These are phyloP conservation scores for human DNA, from an alignment of 2,113 vertebrate species.

Conservation along the genomic window DNA sequence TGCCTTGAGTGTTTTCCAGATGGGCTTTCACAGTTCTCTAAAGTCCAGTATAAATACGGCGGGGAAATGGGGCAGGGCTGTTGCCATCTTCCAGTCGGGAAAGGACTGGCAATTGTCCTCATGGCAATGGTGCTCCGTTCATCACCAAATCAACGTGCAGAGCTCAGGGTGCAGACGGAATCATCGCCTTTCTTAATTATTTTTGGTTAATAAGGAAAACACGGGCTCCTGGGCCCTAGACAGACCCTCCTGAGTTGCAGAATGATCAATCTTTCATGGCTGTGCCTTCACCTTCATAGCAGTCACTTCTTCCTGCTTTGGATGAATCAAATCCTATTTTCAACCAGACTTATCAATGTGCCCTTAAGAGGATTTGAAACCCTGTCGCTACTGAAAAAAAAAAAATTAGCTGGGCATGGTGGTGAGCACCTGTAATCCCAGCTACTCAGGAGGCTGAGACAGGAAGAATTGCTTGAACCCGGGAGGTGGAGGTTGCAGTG, in stretches of 20 bases:
- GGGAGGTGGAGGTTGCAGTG: no score
- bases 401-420: no score
- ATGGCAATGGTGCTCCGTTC: fast-evolving
- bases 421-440: no score
- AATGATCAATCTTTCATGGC: background rate
- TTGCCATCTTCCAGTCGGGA: fast-evolving
- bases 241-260: background rate
- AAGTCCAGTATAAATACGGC: fast-evolving
- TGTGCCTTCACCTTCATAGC: fast-evolving
- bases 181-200: fast-evolving
- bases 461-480: no score
- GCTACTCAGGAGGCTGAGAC: no score
- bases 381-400: no score
- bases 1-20: no score
- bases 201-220: background rate
- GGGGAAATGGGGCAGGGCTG: fast-evolving
- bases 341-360: no score
- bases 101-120: background rate
- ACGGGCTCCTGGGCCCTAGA: fast-evolving
- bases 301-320: background rate
- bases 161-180: background rate
- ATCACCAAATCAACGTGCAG: background rate
- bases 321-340: background rate
- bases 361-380: background rate
- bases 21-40: fast-evolving